These are phyloP conservation scores for Bergia sp. DNA, from an alignment of 92 coral and sea anemone genomes.

Conservation along the genomic window DNA sequence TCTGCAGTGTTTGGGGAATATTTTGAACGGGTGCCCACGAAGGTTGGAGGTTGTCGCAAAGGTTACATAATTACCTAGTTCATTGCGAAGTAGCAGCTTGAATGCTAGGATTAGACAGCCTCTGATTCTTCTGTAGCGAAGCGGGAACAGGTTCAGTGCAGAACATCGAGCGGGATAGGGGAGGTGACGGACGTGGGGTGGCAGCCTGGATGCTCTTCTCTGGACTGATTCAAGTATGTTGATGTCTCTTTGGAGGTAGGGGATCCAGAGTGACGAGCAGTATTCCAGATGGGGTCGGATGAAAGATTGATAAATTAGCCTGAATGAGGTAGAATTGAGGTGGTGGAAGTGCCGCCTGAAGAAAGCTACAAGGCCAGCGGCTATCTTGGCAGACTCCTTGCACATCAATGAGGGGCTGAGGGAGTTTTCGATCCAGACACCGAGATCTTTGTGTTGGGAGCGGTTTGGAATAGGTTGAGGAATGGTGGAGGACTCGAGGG, in stretches of 20 bases:
- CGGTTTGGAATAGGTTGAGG: no score
- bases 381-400: no score
- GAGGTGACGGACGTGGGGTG: background rate
- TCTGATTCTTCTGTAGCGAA: background rate
- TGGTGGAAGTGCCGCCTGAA: no score
- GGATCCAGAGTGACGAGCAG: background rate
- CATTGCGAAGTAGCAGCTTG: background rate
- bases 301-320: no score
- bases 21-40: background rate
- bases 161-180: background rate
- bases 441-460: no score
- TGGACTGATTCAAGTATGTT: background rate
- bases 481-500: no score
- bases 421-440: no score
- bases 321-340: no score
- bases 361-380: no score
- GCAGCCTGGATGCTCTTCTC: background rate
- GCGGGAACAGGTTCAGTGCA: background rate
- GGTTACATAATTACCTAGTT: background rate
- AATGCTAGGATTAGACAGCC: background rate
- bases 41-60: background rate
- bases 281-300: background rate
- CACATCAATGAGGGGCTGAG: no score
- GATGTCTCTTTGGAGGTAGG: background rate
- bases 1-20: background rate